These are phyloP conservation scores for Danio kyathit DNA, from an alignment of 2,797 vertebrate genomes.

Conservation along the genomic window DNA sequence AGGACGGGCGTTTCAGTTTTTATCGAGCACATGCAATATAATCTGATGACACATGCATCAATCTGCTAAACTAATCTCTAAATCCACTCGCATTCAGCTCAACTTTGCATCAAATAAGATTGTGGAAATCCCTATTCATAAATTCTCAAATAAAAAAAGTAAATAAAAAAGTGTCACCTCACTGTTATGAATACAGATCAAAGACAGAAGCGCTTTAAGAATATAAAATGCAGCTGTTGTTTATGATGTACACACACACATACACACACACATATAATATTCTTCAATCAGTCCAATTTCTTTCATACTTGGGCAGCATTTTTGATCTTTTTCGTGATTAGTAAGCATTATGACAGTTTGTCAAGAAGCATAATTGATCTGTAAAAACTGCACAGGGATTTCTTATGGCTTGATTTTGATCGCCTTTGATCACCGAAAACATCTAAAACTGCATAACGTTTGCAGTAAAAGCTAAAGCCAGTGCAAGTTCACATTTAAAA, in stretches of 20 bases:
- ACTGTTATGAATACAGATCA: slow-evolving; percentile 13
- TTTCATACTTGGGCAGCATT: slow-evolving; percentile 18
- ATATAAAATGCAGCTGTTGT: slow-evolving; percentile 30
- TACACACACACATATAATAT: not conserved
- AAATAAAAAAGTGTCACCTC: slow-evolving; percentile 4
- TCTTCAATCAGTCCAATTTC: not conserved
- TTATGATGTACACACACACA: not conserved
- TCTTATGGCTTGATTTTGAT: slow-evolving; percentile 22
- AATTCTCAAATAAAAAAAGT: slow-evolving; percentile 28
- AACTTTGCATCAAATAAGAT: slow-evolving; percentile 20
- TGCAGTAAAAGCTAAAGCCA: slow-evolving; percentile 26
- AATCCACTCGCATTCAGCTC: slow-evolving; percentile 1
- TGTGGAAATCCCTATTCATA: slow-evolving; percentile 30
- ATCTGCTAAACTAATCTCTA: not conserved
- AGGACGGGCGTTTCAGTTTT: not conserved
- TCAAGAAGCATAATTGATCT: slow-evolving; percentile 28
- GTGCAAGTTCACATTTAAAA: slow-evolving; percentile 57
- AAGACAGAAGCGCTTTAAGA: slow-evolving; percentile 8
- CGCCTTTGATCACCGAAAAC: slow-evolving; percentile 34
- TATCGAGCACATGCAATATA: slow-evolving; percentile 38
- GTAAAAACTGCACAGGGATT: not conserved
- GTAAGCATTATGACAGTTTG: slow-evolving; percentile 28
- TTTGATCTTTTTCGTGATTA: slow-evolving; percentile 14
- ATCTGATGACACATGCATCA: slow-evolving; percentile 26
- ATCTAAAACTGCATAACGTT: slow-evolving; percentile 20